A percentile compares a stretch with the other conserved stretches of the same genome.
Conservation (phyloP, 1,140 invertebrate genomes). For the Saxidomus purpurata region DNA sequence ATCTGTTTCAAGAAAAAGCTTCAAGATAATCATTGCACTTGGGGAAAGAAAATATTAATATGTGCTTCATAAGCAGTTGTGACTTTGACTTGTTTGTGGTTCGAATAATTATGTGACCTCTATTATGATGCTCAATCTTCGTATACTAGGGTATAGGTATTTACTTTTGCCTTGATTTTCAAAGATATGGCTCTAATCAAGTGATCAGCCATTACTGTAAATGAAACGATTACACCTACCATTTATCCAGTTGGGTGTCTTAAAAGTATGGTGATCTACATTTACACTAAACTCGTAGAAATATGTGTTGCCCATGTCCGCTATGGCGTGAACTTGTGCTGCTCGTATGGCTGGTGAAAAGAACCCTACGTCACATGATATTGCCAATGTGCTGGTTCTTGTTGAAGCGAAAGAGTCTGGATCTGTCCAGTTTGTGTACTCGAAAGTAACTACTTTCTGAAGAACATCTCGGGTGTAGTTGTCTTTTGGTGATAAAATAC, state of each 20-base stretch:
- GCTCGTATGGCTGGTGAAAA: not conserved
- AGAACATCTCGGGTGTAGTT: not conserved
- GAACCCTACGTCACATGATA: constrained; percentile 15
- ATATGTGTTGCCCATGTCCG: not conserved
- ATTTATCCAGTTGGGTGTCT: not conserved
- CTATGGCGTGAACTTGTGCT: constrained; percentile 5
- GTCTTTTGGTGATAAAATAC: not conserved
- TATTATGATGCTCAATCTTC: too few relatives aligned
- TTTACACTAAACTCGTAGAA: constrained; percentile 23
- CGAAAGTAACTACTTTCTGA: not conserved
- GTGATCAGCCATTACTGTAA: too few relatives aligned
- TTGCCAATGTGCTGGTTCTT: not conserved
- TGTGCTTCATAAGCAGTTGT: too few relatives aligned
- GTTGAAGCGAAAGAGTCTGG: not conserved
- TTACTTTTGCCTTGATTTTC: too few relatives aligned
- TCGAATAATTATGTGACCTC: too few relatives aligned
- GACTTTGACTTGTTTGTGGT: too few relatives aligned
- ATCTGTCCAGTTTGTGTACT: constrained; percentile 42
- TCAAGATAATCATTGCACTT: too few relatives aligned
- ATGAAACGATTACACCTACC: too few relatives aligned
- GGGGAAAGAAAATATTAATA: too few relatives aligned
- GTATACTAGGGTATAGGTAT: too few relatives aligned
- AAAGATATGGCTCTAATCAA: too few relatives aligned
- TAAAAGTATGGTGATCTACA: not conserved
- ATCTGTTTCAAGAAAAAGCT: too few relatives aligned